Evolutionary conservation across 2,797 vertebrate species (phyloP).

Genomic region (Rallus crepitans): DNA sequence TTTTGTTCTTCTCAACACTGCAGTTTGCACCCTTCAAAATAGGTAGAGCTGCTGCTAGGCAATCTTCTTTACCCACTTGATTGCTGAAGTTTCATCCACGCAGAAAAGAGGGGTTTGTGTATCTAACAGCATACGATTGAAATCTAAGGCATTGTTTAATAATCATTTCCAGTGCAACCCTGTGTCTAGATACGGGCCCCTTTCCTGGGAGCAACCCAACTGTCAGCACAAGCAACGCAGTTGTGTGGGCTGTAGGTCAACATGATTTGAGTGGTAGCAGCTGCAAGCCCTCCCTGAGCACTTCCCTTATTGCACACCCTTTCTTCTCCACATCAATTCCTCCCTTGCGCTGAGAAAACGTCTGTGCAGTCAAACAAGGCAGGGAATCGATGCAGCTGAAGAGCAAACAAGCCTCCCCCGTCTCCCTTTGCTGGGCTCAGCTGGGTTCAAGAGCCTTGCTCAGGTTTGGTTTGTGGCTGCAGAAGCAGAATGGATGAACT

Average conservation of each 20-base stretch:
- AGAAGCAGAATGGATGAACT: neutral
- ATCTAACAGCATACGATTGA: neutral
- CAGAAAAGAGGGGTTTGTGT: neutral
- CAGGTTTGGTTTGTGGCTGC: neutral
- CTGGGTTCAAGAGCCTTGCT: neutral
- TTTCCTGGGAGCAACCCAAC: neutral
- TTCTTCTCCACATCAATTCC: neutral
- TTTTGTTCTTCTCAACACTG: neutral
- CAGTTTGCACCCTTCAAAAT: neutral
- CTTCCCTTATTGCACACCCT: neutral
- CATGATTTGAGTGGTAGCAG: neutral
- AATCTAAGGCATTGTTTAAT: neutral
- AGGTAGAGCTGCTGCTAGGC: slow-evolving; percentile 15
- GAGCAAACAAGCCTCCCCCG: neutral
- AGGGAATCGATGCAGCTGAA: accelerated
- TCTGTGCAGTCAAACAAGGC: neutral
- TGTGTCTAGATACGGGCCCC: neutral
- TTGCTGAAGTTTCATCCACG: neutral
- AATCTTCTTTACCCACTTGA: neutral
- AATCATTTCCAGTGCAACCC: neutral
- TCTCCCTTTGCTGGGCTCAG: neutral
- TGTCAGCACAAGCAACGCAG: accelerated
- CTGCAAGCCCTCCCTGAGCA: neutral
- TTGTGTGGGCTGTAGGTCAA: neutral
- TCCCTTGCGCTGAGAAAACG: neutral